Conservation (phyloP, 2,888 invertebrate genomes). For the Lamproptera curius region DNA sequence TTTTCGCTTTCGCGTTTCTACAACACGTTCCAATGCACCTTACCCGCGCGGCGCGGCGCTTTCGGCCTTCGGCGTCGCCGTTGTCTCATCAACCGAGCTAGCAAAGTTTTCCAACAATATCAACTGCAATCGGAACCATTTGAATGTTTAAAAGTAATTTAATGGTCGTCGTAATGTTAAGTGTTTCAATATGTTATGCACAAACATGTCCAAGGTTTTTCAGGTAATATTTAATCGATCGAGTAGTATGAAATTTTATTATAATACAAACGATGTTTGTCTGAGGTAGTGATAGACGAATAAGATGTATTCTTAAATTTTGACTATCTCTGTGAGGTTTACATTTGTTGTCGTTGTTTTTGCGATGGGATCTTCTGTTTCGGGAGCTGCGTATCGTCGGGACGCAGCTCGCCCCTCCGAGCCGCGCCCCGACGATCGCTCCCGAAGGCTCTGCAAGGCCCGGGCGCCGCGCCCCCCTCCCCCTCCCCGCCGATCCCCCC, state of each 20-base stretch:
- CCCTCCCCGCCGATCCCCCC: neutral
- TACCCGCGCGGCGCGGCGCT: slow-evolving; percentile 20
- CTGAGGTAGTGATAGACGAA: no score
- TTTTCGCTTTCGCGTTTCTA: slow-evolving; percentile 50
- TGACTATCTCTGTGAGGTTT: no score
- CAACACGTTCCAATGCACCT: slow-evolving; percentile 20
- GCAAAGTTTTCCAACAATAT: neutral
- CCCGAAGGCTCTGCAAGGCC: neutral
- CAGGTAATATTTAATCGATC: no score
- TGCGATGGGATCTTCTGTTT: no score
- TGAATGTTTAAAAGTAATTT: no score
- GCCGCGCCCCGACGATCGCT: neutral
- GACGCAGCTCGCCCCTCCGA: neutral
- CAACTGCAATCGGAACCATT: no score
- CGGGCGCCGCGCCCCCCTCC: neutral
- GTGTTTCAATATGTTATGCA: no score
- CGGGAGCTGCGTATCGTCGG: neutral
- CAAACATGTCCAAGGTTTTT: no score
- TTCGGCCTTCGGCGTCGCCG: slow-evolving; percentile 4
- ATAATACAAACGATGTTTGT: no score
- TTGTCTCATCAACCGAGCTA: neutral
- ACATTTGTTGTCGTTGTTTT: neutral
- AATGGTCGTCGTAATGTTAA: no score
- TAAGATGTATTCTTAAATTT: no score
- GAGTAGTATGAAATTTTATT: no score